Percentiles rank a stretch among this genome's conserved stretches.
These are phyloP conservation scores for Drosophila macrospina DNA, from an alignment of 2,888 invertebrate genomes.

Conservation along the genomic window DNA sequence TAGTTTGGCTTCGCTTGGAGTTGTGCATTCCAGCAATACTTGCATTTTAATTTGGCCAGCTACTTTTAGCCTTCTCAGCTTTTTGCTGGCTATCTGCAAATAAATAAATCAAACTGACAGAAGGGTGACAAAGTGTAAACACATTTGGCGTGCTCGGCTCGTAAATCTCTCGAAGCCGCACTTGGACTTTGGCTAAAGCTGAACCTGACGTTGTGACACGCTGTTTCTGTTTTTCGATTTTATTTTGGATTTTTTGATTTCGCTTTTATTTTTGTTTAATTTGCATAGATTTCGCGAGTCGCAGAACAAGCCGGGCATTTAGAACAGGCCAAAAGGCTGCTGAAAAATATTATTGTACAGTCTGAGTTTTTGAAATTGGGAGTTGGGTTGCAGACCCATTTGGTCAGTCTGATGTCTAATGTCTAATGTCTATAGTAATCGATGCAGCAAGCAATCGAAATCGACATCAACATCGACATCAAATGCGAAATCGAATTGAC, in stretches of 20 bases:
- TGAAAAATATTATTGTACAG: neutral
- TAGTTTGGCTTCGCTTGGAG: conserved; percentile 14
- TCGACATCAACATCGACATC: conserved; percentile 7
- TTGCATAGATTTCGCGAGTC: conserved; percentile 70
- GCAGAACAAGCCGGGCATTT: conserved; percentile 62
- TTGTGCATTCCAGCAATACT: conserved; percentile 78
- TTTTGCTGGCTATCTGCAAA: conserved; percentile 74
- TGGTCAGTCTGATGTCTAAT: conserved; percentile 25
- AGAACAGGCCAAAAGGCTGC: conserved; percentile 54
- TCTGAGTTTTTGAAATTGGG: neutral
- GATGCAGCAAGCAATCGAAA: conserved; percentile 42
- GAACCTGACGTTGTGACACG: conserved; percentile 60
- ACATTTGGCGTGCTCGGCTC: conserved; percentile 82
- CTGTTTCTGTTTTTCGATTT: conserved; percentile 22
- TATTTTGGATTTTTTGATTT: neutral
- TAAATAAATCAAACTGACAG: conserved; percentile 83
- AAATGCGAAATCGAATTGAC: conserved; percentile 45
- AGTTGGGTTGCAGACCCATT: neutral
- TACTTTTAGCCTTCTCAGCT: conserved; percentile 66
- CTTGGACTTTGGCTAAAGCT: conserved; percentile 73
- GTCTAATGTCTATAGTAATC: conserved; percentile 23
- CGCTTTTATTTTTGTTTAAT: conserved; percentile 45
- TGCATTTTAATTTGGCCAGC: conserved; percentile 79
- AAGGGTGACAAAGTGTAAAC: conserved; percentile 85
- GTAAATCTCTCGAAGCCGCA: conserved; percentile 76